These are phyloP conservation scores for Rhingia campestris DNA, from an alignment of 2,888 invertebrate species.

Conservation along the genomic window DNA sequence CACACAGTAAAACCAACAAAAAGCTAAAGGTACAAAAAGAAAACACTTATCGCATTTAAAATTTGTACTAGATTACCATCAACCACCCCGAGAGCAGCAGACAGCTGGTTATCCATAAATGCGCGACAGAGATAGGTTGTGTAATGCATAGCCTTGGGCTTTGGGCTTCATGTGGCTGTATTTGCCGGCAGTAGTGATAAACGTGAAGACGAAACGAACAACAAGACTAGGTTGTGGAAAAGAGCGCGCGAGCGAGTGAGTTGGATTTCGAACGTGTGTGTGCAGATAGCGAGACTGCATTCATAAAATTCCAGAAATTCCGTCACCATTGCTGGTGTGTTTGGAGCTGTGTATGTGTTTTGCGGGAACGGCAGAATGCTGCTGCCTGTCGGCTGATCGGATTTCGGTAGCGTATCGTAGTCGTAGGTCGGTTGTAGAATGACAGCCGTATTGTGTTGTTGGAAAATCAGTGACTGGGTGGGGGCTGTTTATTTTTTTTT, in stretches of 20 bases:
- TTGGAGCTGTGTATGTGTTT: slow-evolving; percentile 31
- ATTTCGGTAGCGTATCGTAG: slow-evolving; percentile 71
- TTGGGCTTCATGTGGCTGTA: not conserved
- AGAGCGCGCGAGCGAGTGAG: slow-evolving; percentile 41
- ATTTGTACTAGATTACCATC: slow-evolving; percentile 73
- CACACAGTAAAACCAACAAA: slow-evolving; percentile 15
- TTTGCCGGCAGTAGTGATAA: slow-evolving; percentile 13
- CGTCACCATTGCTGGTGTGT: slow-evolving; percentile 49
- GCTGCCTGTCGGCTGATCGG: slow-evolving; percentile 52
- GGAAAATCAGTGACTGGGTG: slow-evolving; percentile 5
- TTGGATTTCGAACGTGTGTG: slow-evolving; percentile 38
- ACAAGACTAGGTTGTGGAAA: slow-evolving; percentile 64
- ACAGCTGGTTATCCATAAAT: slow-evolving; percentile 42
- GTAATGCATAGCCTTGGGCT: slow-evolving; percentile 49
- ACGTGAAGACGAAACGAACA: slow-evolving; percentile 44
- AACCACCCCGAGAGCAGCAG: slow-evolving; percentile 36
- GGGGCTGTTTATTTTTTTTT: slow-evolving; percentile 32
- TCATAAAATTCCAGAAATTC: slow-evolving; percentile 72
- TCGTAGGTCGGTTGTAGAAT: slow-evolving; percentile 73
- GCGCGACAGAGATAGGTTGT: slow-evolving; percentile 43
- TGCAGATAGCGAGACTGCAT: slow-evolving; percentile 53
- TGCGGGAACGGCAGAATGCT: slow-evolving; percentile 23
- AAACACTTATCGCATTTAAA: slow-evolving; percentile 73
- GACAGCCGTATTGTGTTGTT: slow-evolving; percentile 62
- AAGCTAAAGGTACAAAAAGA: slow-evolving; percentile 16